A percentile compares a stretch with the other conserved stretches of the same genome.
These are phyloP conservation scores for Drosophila setifemur DNA, from an alignment of 1,140 invertebrate species.

Conservation along the genomic window DNA sequence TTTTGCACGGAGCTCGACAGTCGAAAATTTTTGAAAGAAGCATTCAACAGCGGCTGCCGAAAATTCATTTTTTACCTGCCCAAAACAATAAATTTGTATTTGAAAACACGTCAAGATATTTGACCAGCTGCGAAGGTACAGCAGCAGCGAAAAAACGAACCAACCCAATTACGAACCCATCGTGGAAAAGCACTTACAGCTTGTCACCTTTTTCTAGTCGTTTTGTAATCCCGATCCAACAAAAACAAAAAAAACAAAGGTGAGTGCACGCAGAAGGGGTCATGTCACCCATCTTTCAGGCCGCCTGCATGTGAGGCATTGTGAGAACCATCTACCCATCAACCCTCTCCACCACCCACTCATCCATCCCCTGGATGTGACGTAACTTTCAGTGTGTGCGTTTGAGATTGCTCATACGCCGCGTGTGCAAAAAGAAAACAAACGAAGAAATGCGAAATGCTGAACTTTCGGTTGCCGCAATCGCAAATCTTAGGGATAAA, in stretches of 20 bases:
- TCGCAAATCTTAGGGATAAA: conserved; percentile 26
- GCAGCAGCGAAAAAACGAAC: not conserved
- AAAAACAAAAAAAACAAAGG: conserved; percentile 61
- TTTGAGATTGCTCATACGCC: conserved; percentile 71
- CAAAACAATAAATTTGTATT: conserved; percentile 24
- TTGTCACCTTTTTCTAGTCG: conserved; percentile 13
- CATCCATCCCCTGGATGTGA: conserved; percentile 37
- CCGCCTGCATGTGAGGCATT: conserved; percentile 11
- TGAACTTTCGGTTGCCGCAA: not conserved
- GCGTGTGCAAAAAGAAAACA: conserved; percentile 54
- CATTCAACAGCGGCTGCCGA: conserved; percentile 56
- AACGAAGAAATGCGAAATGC: conserved; percentile 21
- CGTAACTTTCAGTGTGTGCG: conserved; percentile 46
- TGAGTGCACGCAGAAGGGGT: conserved; percentile 61
- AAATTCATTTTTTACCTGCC: conserved; percentile 23
- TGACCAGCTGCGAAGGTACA: conserved; percentile 30
- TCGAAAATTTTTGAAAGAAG: conserved; percentile 67
- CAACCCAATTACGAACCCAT: conserved; percentile 13
- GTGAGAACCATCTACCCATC: conserved; percentile 20
- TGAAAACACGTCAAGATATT: conserved; percentile 17
- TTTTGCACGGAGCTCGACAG: conserved; percentile 66
- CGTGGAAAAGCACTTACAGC: conserved; percentile 19
- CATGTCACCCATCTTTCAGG: not conserved
- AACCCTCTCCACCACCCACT: not conserved
- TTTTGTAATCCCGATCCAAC: conserved; percentile 29